A percentile compares a stretch with the other conserved stretches of the same genome.
These are phyloP conservation scores for Dipodomys stephensi DNA, from an alignment of 2,113 vertebrate species.

Conservation along the genomic window DNA sequence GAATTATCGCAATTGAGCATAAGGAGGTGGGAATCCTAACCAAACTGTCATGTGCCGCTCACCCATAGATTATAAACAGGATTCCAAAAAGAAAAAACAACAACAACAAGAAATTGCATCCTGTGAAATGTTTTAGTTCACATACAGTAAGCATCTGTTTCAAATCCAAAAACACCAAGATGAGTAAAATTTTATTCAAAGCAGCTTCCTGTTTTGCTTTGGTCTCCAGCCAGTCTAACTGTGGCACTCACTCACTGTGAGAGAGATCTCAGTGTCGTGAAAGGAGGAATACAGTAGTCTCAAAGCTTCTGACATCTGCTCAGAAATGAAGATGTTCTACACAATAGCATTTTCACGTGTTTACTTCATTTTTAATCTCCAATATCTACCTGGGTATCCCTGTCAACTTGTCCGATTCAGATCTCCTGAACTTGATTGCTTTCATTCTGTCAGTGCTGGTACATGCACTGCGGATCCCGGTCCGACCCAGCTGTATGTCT, in stretches of 20 bases:
- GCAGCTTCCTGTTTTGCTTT: conserved; percentile 2
- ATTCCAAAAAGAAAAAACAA: background rate
- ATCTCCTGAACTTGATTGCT: background rate
- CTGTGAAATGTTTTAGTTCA: conserved; percentile 13
- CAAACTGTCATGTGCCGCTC: background rate
- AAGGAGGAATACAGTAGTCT: background rate
- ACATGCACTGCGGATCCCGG: too few relatives aligned
- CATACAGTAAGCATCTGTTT: conserved; percentile 30
- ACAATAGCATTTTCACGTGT: background rate
- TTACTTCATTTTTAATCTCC: background rate
- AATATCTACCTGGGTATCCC: background rate
- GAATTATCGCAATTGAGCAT: conserved; percentile 48
- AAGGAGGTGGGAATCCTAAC: background rate
- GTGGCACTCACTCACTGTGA: background rate
- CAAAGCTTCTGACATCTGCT: background rate
- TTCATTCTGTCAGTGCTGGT: background rate
- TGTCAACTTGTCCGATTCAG: background rate
- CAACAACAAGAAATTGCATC: conserved; percentile 26
- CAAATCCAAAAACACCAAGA: background rate
- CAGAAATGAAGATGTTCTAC: background rate
- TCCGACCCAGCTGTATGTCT: fast-evolving
- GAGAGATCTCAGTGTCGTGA: background rate
- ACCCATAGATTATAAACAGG: background rate
- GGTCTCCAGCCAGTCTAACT: background rate
- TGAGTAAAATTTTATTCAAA: background rate